Evolutionary conservation across 2,888 invertebrate species (phyloP).

Genomic region (Volucella inflata): DNA sequence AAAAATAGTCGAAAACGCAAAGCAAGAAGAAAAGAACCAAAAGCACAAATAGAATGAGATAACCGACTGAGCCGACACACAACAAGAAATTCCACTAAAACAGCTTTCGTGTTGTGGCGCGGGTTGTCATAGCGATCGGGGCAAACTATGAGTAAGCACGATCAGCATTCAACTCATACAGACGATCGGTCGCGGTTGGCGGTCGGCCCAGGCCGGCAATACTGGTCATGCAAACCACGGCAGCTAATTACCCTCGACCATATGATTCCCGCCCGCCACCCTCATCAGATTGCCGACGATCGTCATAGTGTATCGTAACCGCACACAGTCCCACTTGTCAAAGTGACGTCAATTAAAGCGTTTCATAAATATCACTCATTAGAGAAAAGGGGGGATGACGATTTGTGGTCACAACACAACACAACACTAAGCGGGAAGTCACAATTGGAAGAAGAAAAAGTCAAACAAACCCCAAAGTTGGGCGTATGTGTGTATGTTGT

Average conservation of each 20-base stretch:
- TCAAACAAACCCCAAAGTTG: conserved; percentile 47
- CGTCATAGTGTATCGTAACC: conserved; percentile 1
- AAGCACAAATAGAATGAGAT: conserved; percentile 55
- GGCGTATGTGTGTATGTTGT: conserved; percentile 14
- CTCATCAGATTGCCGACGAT: too few species aligned
- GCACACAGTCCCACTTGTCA: conserved; percentile 55
- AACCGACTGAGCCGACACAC: conserved; percentile 36
- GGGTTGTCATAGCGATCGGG: conserved; percentile 13
- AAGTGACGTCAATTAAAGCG: conserved; percentile 73
- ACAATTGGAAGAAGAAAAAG: conserved; percentile 26
- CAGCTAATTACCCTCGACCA: conserved; percentile 11
- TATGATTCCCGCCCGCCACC: conserved; percentile 13
- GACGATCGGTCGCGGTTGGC: conserved; percentile 71
- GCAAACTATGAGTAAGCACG: conserved; percentile 71
- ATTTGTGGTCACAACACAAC: background rate
- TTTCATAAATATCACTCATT: conserved; percentile 65
- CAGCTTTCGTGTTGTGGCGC: conserved; percentile 51
- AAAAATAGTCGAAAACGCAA: conserved; percentile 55
- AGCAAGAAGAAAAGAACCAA: conserved; percentile 50
- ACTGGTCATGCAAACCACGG: conserved; percentile 18
- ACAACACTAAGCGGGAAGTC: background rate
- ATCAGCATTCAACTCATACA: conserved; percentile 70
- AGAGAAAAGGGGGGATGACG: background rate
- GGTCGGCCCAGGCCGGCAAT: background rate
- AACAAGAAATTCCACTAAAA: conserved; percentile 57